Evolutionary conservation across 1,140 invertebrate species (phyloP).

Genomic region (Cryptotermes secundus): DNA sequence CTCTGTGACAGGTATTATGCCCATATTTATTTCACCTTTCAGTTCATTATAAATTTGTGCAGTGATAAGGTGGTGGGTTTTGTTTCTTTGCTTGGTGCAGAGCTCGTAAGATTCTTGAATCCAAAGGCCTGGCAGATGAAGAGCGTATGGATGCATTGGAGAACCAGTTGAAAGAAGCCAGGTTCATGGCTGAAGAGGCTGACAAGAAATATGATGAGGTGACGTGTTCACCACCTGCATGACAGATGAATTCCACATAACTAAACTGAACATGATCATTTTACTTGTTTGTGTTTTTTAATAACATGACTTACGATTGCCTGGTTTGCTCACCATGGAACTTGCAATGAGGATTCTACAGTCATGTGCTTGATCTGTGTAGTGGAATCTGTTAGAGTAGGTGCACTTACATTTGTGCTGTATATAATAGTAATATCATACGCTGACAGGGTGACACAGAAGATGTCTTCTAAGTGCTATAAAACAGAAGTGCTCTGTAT

Average conservation of each 20-base stretch:
- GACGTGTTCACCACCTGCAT: slow-evolving; percentile 44
- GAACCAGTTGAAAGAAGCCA: slow-evolving; percentile 98
- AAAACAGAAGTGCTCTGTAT: too few species aligned
- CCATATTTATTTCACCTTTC: not conserved
- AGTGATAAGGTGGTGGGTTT: slow-evolving; percentile 1
- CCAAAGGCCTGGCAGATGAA: slow-evolving; percentile 98
- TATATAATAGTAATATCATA: too few species aligned
- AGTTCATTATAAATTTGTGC: not conserved
- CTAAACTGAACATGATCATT: not conserved
- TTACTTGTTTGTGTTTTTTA: not conserved
- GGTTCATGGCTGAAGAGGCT: slow-evolving; percentile 99
- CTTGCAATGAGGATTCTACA: not conserved
- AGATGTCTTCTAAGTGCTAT: too few species aligned
- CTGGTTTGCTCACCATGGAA: not conserved
- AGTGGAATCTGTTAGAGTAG: not conserved
- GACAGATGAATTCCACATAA: slow-evolving; percentile 11
- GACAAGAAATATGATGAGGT: slow-evolving; percentile 99
- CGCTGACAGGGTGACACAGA: too few species aligned
- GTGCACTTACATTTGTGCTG: too few species aligned
- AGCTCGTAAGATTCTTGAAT: slow-evolving; percentile 99
- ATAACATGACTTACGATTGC: not conserved
- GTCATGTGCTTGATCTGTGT: not conserved
- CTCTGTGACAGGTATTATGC: not conserved
- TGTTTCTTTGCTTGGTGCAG: slow-evolving; percentile 55
- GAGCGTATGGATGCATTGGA: slow-evolving; percentile 99